Percentiles rank a stretch among this genome's conserved stretches.
phyloP scores from a whole-genome alignment of 2,888 invertebrate species.

The Prostheceraeus crozeri region DNA sequence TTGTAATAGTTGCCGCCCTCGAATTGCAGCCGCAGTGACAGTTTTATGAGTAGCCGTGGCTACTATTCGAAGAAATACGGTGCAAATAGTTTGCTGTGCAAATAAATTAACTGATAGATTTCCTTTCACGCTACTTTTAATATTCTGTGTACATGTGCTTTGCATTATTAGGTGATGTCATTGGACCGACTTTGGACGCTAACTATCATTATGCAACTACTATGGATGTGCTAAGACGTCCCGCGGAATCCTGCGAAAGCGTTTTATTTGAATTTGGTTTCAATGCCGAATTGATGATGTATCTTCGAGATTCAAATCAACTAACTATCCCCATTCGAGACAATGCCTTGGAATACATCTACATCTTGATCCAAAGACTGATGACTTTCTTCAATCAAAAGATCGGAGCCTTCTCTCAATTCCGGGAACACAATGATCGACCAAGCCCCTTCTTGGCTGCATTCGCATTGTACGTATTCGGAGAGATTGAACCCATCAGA shows the following conservation, averaged over 20 bases:
- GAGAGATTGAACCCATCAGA: too few relatives aligned
- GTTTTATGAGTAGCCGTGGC: too few relatives aligned
- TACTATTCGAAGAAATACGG: too few relatives aligned
- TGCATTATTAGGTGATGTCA: constrained; percentile 61
- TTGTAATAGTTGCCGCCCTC: too few relatives aligned
- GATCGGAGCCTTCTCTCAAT: constrained; percentile 78
- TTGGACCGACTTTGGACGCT: constrained; percentile 59
- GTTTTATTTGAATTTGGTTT: constrained; percentile 93
- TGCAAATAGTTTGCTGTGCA: too few relatives aligned
- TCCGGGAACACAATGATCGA: constrained; percentile 66
- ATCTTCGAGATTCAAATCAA: constrained; percentile 80
- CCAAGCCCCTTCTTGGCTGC: too few relatives aligned
- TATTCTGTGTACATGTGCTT: too few relatives aligned
- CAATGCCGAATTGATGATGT: constrained; percentile 79
- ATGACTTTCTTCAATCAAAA: constrained; percentile 77
- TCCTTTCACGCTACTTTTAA: too few relatives aligned
- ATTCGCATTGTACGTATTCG: too few relatives aligned
- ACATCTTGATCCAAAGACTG: constrained; percentile 77
- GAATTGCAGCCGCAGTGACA: too few relatives aligned
- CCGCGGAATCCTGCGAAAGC: constrained; percentile 69
- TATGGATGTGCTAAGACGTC: constrained; percentile 56
- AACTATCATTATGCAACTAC: constrained; percentile 52
- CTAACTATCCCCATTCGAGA: constrained; percentile 72
- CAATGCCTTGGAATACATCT: constrained; percentile 76
- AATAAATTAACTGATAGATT: too few relatives aligned